These are phyloP conservation scores for Melanogrammus aeglefinus DNA, from an alignment of 2,797 vertebrate genomes.

Conservation along the genomic window DNA sequence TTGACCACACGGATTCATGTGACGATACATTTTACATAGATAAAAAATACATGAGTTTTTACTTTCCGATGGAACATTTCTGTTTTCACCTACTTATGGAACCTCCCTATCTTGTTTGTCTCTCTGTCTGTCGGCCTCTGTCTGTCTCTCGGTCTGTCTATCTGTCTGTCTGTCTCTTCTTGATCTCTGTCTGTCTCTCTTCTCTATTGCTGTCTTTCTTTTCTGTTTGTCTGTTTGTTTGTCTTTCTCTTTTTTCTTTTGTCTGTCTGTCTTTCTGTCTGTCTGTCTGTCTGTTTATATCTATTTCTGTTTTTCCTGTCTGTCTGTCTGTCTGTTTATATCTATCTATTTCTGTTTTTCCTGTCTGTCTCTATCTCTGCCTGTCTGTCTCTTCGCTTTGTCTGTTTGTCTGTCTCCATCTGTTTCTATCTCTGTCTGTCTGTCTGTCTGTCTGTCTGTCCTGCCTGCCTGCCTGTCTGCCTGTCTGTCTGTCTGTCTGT, in stretches of 20 bases:
- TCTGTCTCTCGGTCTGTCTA: too few relatives aligned
- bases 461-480: too few relatives aligned
- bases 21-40: not conserved
- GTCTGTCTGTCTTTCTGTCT: slow-evolving; percentile 6
- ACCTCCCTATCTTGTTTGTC: too few relatives aligned
- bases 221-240: slow-evolving; percentile 4
- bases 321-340: not conserved
- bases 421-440: too few relatives aligned
- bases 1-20: not conserved
- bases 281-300: slow-evolving; percentile 5
- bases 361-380: not conserved
- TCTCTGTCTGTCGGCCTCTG: too few relatives aligned
- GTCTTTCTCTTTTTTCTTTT: not conserved
- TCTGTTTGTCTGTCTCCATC: too few relatives aligned
- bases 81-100: not conserved
- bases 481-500: too few relatives aligned
- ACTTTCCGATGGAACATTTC: not conserved
- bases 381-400: too few relatives aligned
- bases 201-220: not conserved
- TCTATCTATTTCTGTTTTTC: too few relatives aligned
- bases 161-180: not conserved
- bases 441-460: too few relatives aligned
- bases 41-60: not conserved
- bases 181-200: not conserved
- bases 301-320: too few relatives aligned